Base-by-base conservation (phyloP, 1,140 invertebrate species). In the Schlechtendalia chinensis region DNA sequence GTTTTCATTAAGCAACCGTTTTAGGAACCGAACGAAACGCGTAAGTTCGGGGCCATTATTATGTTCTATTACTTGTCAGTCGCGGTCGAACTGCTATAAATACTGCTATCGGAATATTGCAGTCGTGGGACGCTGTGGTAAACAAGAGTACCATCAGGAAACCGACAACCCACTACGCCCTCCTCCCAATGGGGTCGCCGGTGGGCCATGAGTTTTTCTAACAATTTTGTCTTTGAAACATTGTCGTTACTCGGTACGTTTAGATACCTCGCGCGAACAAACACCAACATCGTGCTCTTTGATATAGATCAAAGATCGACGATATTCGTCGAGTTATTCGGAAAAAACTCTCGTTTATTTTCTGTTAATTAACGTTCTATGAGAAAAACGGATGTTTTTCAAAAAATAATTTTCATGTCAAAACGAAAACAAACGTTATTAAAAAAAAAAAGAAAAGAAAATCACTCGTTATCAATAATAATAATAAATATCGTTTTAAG, bases 121-220 rank as follows among this genome's bases (percentile, higher is more conserved):
- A 45, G 32, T 24, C 45, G 16, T 3, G 65, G 39, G 14, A 69
- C 6, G 22, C 17, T 0, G 12, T 5, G 12, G 32, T 47, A 69
- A 69, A 69, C 39, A 69, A 69, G n/a, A 47, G 32, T 32, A n/a
- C 65, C 39, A 69, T 69, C 32, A 47, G 63, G 29, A 65, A 22
- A 65, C 63, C 29, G 29, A 22, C 39, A 61, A n/a, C 19, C 29
- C 63, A 19, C 63, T 12, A 10, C 19, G 4, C 27, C 14, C 19
- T 8, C 5, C 24, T 27, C 29, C 29, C 8, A n/a, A n/a, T n/a
- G n/a, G n/a, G n/a, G n/a, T n/a, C n/a, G n/a, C n/a, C n/a, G n/a
- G n/a, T n/a, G n/a, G n/a, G n/a, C n/a, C n/a, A n/a, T n/a, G n/a
- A n/a, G n/a, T n/a, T n/a, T n/a, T n/a, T n/a, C n/a, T n/a, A n/a